Base-by-base conservation (phyloP, 1,140 invertebrate genomes). In the Pogonomyrmex californicus region DNA sequence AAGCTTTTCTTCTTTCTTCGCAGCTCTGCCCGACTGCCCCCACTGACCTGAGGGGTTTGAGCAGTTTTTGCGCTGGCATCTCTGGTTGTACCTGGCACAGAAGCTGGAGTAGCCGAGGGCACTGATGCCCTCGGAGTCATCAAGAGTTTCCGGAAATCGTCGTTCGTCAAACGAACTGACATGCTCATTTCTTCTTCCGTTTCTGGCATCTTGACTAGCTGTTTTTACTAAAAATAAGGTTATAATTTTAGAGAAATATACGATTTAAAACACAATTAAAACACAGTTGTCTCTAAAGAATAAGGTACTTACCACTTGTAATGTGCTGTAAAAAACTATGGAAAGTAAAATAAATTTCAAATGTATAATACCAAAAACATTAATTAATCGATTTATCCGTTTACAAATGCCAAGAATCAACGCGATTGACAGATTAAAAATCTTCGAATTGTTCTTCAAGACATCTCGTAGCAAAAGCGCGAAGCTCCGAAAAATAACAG, bases 61-160 rank as follows among this genome's bases (percentile, higher is more conserved):
- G 95, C 95, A 83, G 96, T 94, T 93, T 97, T 96, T 44, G 96
- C 96, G 95, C 96, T 95, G 60, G 96, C 96, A 95, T 97, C 96
- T 78, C 96, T 92, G 77, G 96, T 94, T 33, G 97, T 96, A 17
- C 97, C 92, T 79, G 95, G 77, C 66, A 95, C 62, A 47, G 95
- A 91, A 66, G 93, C 86, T 33, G 94, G 94, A 0, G 96, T 95
- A 3, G 96, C 92, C 62, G 96, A 94, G 30, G 97, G 96, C 5
- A 96, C 96, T 0, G 97, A 97, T 10, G 97, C 95, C 70, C 98
- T 96, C 0, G 99, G 99, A 0, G 99, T 99, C 98, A 99, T 99
- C 81, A 99, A 95, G 14, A 99, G 95, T 93, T 99, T 99, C 41
- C 99, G 97, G 92, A 99, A 99, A 95, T 99, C 99, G 93, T 99